Conservation (phyloP, 2,888 invertebrate genomes). For the Cheilosia vernalis region DNA sequence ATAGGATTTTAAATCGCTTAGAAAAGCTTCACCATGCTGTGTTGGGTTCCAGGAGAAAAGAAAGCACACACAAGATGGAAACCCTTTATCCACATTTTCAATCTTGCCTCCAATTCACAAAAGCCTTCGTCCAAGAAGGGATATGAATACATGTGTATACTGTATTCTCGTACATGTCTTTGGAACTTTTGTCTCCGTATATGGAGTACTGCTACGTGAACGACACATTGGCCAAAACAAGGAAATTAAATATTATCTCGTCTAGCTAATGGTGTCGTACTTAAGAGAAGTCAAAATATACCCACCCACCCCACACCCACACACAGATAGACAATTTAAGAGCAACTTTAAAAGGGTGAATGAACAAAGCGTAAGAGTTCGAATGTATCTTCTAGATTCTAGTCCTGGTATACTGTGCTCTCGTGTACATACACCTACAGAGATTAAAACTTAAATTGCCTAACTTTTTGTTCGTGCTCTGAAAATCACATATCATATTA, state of each 20-base stretch:
- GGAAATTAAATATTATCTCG: slow-evolving; percentile 51
- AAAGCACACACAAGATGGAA: slow-evolving; percentile 54
- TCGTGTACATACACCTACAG: neutral
- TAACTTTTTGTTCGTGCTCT: slow-evolving; percentile 64
- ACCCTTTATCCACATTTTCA: slow-evolving; percentile 68
- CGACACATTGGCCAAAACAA: slow-evolving; percentile 37
- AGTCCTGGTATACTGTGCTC: neutral
- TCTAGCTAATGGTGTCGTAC: slow-evolving; percentile 54
- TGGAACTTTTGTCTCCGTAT: slow-evolving; percentile 34
- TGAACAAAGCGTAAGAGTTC: neutral
- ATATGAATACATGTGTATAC: slow-evolving; percentile 4
- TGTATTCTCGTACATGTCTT: too few species aligned
- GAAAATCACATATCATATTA: slow-evolving; percentile 69
- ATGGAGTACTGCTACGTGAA: slow-evolving; percentile 1
- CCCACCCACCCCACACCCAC: neutral
- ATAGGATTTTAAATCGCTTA: slow-evolving; percentile 74
- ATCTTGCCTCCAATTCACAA: slow-evolving; percentile 55
- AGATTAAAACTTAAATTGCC: slow-evolving; percentile 71
- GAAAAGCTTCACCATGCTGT: slow-evolving; percentile 54
- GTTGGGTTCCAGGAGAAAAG: slow-evolving; percentile 26
- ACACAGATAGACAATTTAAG: slow-evolving; percentile 16
- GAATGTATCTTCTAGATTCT: too few species aligned
- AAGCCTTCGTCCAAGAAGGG: slow-evolving; percentile 51
- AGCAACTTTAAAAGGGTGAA: neutral
- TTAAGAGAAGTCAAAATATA: slow-evolving; percentile 57